These are phyloP conservation scores for Tragelaphus strepsiceros DNA, from an alignment of 2,113 vertebrate genomes.

Conservation along the genomic window DNA sequence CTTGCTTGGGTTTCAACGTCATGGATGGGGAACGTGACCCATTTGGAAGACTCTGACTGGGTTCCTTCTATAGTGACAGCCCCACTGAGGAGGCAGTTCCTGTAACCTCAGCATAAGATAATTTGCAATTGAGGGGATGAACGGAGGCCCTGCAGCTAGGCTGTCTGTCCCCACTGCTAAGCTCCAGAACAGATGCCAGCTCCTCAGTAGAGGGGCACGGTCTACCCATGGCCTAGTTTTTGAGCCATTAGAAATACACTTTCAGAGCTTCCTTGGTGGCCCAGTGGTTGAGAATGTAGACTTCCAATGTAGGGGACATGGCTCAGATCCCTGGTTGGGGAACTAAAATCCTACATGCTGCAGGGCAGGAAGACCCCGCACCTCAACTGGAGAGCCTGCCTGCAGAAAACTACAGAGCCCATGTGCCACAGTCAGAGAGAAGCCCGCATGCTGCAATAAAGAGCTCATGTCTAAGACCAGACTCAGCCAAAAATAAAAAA, in stretches of 20 bases:
- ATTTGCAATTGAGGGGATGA: accelerated
- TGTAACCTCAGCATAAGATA: background rate
- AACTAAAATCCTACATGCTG: background rate
- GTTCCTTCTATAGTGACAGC: background rate
- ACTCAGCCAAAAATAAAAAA: background rate
- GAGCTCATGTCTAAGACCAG: background rate
- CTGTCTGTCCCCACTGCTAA: background rate
- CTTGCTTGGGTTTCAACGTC: background rate
- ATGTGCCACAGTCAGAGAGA: background rate
- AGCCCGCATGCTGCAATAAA: background rate
- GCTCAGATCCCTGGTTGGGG: background rate
- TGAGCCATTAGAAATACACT: background rate
- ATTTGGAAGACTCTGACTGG: background rate
- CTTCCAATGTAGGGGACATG: background rate
- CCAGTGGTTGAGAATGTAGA: background rate
- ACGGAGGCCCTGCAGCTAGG: background rate
- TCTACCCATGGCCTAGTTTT: background rate
- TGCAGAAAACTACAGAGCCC: background rate
- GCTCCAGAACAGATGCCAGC: background rate
- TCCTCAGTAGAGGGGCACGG: background rate
- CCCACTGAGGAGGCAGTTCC: background rate
- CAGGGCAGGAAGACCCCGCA: background rate
- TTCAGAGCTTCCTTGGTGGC: background rate
- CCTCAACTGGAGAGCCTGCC: background rate
- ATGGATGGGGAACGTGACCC: background rate